Evolutionary conservation across 1,140 invertebrate species (phyloP).

Genomic region (Popillia japonica): DNA sequence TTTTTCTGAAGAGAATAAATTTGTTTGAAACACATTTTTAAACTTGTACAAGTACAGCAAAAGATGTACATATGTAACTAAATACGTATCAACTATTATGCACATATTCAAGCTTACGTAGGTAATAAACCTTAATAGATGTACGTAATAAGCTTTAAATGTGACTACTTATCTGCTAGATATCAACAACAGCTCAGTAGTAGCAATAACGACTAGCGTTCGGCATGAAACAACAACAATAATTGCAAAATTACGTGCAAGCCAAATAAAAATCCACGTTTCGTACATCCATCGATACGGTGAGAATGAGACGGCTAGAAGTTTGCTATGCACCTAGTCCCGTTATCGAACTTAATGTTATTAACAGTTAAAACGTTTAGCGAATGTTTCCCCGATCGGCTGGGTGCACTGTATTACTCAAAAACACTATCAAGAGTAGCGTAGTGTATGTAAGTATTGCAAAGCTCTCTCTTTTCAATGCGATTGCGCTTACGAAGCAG

Average conservation of each 20-base stretch:
- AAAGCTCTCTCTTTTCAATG: slow-evolving; percentile 8
- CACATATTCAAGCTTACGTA: no score
- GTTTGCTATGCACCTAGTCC: slow-evolving; percentile 38
- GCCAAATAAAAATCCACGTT: slow-evolving; percentile 32
- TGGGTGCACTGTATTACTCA: slow-evolving; percentile 45
- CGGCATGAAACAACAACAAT: slow-evolving; percentile 33
- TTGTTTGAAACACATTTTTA: no score
- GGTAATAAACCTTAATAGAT: background rate
- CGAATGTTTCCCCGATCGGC: slow-evolving; percentile 43
- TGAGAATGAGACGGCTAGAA: background rate
- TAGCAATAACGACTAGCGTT: slow-evolving; percentile 7
- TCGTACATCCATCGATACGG: slow-evolving; percentile 28
- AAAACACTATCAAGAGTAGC: slow-evolving; percentile 33
- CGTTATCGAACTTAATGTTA: slow-evolving; percentile 46
- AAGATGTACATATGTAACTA: no score
- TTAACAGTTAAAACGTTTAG: slow-evolving; percentile 45
- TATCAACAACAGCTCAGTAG: slow-evolving; percentile 7
- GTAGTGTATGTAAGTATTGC: slow-evolving; percentile 36
- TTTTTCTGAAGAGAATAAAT: no score
- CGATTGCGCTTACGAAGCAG: background rate
- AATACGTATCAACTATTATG: no score
- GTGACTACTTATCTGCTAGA: background rate
- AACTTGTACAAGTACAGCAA: no score
- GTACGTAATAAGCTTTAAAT: background rate
- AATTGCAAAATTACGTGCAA: slow-evolving; percentile 40